Conservation (phyloP, 2,797 vertebrate genomes). For the Microhierax caerulescens region DNA sequence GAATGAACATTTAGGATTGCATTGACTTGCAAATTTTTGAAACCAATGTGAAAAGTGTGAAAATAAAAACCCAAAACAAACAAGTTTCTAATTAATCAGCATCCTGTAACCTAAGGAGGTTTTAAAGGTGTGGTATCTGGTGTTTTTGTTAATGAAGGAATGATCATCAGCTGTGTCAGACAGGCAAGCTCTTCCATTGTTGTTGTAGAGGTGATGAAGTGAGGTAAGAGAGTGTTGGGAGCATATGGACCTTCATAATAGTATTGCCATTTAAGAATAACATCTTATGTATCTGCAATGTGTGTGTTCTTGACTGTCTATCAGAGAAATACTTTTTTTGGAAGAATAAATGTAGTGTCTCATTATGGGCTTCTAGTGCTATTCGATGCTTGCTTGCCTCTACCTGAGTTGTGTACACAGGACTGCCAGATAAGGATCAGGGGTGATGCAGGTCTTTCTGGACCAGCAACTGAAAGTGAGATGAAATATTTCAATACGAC, state of each 20-base stretch:
- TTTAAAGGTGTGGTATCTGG: not conserved
- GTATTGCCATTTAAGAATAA: not conserved
- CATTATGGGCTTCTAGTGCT: not conserved
- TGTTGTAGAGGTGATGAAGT: not conserved
- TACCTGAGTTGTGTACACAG: not conserved
- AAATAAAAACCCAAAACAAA: not conserved
- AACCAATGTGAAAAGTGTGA: not conserved
- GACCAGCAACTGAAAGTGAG: not conserved
- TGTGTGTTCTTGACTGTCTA: accelerated
- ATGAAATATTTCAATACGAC: not conserved
- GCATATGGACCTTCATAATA: accelerated
- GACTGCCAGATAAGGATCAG: not conserved
- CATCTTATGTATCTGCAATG: not conserved
- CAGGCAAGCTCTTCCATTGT: not conserved
- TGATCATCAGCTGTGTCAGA: not conserved
- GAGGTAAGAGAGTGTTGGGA: not conserved
- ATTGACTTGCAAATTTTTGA: not conserved
- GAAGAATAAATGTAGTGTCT: not conserved
- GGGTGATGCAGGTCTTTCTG: not conserved
- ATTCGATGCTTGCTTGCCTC: not conserved
- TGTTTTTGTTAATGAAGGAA: not conserved
- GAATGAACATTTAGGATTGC: not conserved
- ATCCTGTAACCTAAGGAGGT: not conserved
- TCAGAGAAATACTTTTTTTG: not conserved
- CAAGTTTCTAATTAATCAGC: not conserved